Evolutionary conservation across 2,888 invertebrate genomes (phyloP), one percentile per base, ranked within the genome.

Genomic region (Mystacides longicornis): DNA sequence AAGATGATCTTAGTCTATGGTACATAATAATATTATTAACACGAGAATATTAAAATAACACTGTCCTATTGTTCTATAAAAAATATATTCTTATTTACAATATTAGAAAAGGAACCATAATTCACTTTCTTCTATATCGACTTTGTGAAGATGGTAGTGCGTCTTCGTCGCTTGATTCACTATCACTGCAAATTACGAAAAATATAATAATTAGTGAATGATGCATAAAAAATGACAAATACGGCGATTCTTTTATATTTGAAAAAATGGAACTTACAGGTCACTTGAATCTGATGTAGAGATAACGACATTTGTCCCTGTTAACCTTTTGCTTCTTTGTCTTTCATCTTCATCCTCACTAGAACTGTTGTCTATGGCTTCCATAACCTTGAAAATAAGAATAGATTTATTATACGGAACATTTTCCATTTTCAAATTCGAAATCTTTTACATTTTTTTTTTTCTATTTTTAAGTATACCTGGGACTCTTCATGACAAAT

Each of bases 381-480:
- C 72, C 65, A 74, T 74, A 51, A 68, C 69, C 77, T n/a, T n/a
- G n/a, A n/a, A n/a, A n/a, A n/a, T n/a, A n/a, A n/a, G 33, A 42
- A 55, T 20, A 49, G 23, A 16, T 21, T 31, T 33, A 31, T 33
- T 23, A 43, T 52, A 37, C 11, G 11, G 11, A 27, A 27, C 27
- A 5, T 27, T 27, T 27, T n/a, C n/a, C n/a, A n/a, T n/a, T n/a
- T n/a, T n/a, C n/a, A n/a, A n/a, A n/a, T n/a, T 7, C 7, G 4
- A 3, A 23, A 20, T 27, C 1, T 7, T 27, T 18, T 48, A 20
- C 2, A 31, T 33, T 5, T 37, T 48, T 47, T 23, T 47, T 23
- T n/a, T 23, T 18, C 18, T 23, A 23, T 20, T 43, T 43, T 43
- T 16, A 43, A 46, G 3, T 23, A 49, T 49, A 60, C 60, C 48